phyloP scores from a whole-genome alignment of 2,113 vertebrate genomes.

The Bostrychus sinensis region DNA sequence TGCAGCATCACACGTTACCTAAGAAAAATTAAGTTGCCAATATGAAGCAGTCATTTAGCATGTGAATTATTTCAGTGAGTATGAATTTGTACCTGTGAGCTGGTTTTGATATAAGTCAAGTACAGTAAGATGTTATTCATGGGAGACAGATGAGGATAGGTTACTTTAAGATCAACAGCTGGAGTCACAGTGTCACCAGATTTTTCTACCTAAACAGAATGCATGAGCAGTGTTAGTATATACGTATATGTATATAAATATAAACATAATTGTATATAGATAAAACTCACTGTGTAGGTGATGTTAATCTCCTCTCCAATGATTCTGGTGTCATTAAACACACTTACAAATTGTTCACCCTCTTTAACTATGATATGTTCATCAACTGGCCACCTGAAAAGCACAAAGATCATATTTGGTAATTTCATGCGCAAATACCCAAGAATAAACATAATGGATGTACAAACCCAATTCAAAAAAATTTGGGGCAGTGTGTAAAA shows the following conservation, averaged over 20 bases:
- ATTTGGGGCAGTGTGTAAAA: too few relatives aligned
- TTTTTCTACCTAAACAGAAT: slow-evolving; percentile 81
- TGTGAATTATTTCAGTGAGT: not conserved
- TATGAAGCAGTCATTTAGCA: not conserved
- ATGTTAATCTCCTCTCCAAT: slow-evolving; percentile 89
- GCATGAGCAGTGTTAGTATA: not conserved
- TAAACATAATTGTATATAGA: not conserved
- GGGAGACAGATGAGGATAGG: slow-evolving; percentile 82
- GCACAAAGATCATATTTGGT: not conserved
- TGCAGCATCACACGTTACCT: slow-evolving; percentile 75
- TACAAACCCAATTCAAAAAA: too few relatives aligned
- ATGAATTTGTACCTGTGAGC: slow-evolving; percentile 76
- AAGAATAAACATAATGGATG: too few relatives aligned
- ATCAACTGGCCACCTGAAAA: slow-evolving; percentile 67
- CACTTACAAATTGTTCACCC: slow-evolving; percentile 79
- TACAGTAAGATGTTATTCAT: slow-evolving; percentile 85
- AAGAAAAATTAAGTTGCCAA: slow-evolving; percentile 33
- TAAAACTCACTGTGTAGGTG: slow-evolving; percentile 86
- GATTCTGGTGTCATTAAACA: slow-evolving; percentile 83
- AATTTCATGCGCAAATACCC: too few relatives aligned
- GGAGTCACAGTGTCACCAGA: slow-evolving; percentile 79
- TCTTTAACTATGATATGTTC: slow-evolving; percentile 83
- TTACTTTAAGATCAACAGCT: slow-evolving; percentile 82
- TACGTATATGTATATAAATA: too few relatives aligned
- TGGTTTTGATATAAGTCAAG: slow-evolving; percentile 78